phyloP scores from a whole-genome alignment of 2,113 vertebrate genomes.

The Gorilla gorilla region DNA sequence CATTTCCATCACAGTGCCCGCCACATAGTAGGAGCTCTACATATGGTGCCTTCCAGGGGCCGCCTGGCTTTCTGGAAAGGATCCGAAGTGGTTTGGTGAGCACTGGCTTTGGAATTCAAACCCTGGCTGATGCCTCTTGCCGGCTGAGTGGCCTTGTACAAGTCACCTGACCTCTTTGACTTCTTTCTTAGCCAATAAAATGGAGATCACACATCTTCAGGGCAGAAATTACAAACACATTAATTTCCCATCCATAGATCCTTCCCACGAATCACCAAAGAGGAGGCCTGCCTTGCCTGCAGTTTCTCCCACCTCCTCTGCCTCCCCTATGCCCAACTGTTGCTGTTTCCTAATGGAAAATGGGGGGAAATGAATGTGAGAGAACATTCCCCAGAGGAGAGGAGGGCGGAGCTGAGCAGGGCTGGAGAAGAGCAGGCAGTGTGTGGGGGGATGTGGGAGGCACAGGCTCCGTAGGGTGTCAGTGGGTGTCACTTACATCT shows the following conservation, averaged over 20 bases:
- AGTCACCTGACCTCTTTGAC: background rate
- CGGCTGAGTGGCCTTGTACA: background rate
- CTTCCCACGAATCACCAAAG: background rate
- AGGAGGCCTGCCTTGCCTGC: background rate
- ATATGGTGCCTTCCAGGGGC: background rate
- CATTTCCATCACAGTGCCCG: background rate
- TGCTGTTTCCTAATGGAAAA: background rate
- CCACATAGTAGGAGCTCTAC: background rate
- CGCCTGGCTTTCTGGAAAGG: background rate
- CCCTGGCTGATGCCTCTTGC: background rate
- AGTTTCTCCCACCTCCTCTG: background rate
- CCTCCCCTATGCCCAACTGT: too few relatives aligned
- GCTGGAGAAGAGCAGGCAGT: background rate
- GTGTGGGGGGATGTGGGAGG: background rate
- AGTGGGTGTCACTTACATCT: background rate
- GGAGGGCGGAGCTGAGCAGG: background rate
- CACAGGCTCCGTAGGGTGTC: background rate
- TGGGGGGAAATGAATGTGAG: background rate
- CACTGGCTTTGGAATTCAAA: background rate
- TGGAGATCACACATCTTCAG: background rate
- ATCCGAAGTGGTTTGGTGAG: background rate
- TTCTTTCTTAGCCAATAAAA: too few relatives aligned
- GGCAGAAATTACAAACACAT: background rate
- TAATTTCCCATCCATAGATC: background rate
- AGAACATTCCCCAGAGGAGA: background rate